Evolutionary conservation across 2,797 vertebrate genomes (phyloP).

Genomic region (Gila robusta): DNA sequence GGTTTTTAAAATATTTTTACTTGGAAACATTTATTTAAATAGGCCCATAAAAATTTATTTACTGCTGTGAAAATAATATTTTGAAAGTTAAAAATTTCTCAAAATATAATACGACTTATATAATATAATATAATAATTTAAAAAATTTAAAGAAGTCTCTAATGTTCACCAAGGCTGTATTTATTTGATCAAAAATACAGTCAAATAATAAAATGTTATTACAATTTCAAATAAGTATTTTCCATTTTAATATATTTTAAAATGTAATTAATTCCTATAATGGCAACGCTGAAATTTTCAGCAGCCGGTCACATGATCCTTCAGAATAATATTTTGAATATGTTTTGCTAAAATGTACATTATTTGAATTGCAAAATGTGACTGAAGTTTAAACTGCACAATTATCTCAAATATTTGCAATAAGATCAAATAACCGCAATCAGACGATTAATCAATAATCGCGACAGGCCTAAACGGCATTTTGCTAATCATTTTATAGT

Average conservation of each 20-base stretch:
- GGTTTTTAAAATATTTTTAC: background rate
- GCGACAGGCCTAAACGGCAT: background rate
- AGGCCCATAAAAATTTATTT: background rate
- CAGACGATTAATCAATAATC: background rate
- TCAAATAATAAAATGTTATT: background rate
- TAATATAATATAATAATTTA: background rate
- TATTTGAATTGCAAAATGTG: background rate
- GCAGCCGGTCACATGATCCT: background rate
- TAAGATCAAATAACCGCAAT: background rate
- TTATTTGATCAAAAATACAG: background rate
- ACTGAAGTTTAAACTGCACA: background rate
- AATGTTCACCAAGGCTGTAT: background rate
- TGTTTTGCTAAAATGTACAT: background rate
- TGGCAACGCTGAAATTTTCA: background rate
- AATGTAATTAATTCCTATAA: background rate
- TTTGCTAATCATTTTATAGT: background rate
- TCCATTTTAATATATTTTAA: background rate
- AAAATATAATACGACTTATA: background rate
- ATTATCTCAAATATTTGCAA: background rate
- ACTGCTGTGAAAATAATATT: background rate
- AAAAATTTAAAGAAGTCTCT: background rate
- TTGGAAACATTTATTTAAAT: background rate
- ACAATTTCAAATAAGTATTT: background rate
- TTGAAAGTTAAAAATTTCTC: background rate
- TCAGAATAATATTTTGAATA: background rate